A percentile compares a stretch with the other conserved stretches of the same genome.
Evolutionary conservation across 2,888 invertebrate genomes (phyloP).

Genomic region (Drepana falcataria): DNA sequence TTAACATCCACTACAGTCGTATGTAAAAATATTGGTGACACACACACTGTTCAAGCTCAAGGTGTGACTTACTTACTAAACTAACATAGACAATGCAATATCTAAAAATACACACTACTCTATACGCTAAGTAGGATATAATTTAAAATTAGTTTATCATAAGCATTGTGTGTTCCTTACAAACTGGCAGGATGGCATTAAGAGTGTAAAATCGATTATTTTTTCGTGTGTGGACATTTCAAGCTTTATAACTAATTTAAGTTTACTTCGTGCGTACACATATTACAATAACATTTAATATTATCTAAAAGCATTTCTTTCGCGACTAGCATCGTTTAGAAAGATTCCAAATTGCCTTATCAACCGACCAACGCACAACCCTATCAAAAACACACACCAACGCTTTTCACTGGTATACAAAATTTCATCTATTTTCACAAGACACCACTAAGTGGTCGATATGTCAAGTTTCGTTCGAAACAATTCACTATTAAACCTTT

Average conservation of each 20-base stretch:
- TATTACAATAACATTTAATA: slow-evolving; percentile 60
- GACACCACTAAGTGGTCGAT: slow-evolving; percentile 73
- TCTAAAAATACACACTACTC: slow-evolving; percentile 77
- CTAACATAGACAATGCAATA: slow-evolving; percentile 76
- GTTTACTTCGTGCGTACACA: slow-evolving; percentile 67
- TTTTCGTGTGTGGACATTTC: slow-evolving; percentile 66
- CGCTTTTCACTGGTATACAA: slow-evolving; percentile 28
- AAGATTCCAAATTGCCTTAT: slow-evolving; percentile 69
- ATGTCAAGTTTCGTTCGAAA: slow-evolving; percentile 60
- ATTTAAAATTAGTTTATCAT: slow-evolving; percentile 70
- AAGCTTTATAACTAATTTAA: slow-evolving; percentile 70
- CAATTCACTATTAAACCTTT: slow-evolving; percentile 73
- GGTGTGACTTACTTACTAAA: slow-evolving; percentile 69
- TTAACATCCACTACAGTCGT: slow-evolving; percentile 47
- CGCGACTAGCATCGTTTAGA: slow-evolving; percentile 74
- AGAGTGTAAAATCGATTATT: slow-evolving; percentile 69
- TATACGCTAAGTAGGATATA: slow-evolving; percentile 72
- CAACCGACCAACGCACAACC: neutral
- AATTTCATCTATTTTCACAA: slow-evolving; percentile 47
- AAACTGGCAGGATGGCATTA: slow-evolving; percentile 74
- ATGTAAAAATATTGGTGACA: slow-evolving; percentile 68
- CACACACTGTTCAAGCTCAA: slow-evolving; percentile 70
- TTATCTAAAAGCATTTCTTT: slow-evolving; percentile 69
- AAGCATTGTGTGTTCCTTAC: slow-evolving; percentile 71
- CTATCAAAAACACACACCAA: slow-evolving; percentile 14